Conservation (phyloP, 2,797 vertebrate species). For the Geotrypetes seraphini region DNA sequence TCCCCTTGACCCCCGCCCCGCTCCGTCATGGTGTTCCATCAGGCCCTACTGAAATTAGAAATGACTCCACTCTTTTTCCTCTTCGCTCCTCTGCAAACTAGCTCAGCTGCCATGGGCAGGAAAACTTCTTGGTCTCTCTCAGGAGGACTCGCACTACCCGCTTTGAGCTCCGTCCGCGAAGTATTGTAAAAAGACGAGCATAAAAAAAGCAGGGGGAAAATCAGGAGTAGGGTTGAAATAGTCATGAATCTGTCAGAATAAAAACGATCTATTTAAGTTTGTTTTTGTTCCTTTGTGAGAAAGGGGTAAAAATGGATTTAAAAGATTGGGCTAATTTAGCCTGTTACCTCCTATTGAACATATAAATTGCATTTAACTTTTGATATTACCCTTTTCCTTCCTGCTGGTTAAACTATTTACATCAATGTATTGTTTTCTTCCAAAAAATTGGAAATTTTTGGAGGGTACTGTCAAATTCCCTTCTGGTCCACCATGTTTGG, state of each 20-base stretch:
- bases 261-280: no score
- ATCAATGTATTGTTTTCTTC: constrained; percentile 24
- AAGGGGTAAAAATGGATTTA: no score
- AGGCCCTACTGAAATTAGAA: no score
- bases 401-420: constrained; percentile 27
- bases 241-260: no score
- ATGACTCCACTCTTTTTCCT: no score
- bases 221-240: no score
- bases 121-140: no score
- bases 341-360: constrained; percentile 45
- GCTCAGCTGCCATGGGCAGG: no score
- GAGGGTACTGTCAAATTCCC: constrained; percentile 19
- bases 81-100: no score
- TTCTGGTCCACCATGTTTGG: constrained; percentile 43
- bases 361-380: constrained; percentile 43
- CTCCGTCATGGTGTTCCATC: constrained; percentile 7
- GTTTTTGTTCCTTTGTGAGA: no score
- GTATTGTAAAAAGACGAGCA: constrained; percentile 25
- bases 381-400: constrained; percentile 12
- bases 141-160: no score
- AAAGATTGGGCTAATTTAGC: constrained; percentile 48
- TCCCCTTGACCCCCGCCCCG: no score
- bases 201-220: constrained; percentile 48
- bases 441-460: constrained; percentile 31
- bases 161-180: constrained; percentile 51